Conservation (phyloP, 2,797 vertebrate species). For the Australoheros facetus region DNA sequence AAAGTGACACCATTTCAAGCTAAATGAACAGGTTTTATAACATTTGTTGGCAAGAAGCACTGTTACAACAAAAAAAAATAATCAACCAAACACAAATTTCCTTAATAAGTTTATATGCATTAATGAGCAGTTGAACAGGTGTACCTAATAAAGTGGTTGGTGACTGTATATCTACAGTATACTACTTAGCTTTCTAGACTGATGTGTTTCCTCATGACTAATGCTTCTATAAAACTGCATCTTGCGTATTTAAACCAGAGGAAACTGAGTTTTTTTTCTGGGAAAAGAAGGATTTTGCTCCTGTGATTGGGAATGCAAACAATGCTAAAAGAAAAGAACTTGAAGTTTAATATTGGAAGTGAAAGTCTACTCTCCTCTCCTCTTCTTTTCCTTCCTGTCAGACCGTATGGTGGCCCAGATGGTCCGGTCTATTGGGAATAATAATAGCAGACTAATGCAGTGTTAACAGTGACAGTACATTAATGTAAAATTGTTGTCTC, state of each 20-base stretch:
- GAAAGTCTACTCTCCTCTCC: slow-evolving; percentile 13
- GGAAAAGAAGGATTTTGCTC: neutral
- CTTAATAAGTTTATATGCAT: neutral
- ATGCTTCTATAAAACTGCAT: neutral
- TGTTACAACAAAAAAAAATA: no score
- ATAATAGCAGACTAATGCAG: slow-evolving; percentile 69
- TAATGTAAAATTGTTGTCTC: slow-evolving; percentile 67
- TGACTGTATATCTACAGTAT: neutral
- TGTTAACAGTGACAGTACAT: slow-evolving; percentile 74
- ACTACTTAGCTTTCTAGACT: neutral
- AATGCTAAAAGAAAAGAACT: neutral
- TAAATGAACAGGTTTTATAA: no score
- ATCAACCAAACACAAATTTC: no score
- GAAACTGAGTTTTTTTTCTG: neutral
- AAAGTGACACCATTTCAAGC: no score
- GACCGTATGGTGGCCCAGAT: slow-evolving; percentile 74
- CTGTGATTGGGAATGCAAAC: neutral
- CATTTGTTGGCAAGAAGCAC: no score
- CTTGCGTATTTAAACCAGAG: neutral
- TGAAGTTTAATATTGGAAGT: neutral
- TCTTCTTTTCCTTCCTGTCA: slow-evolving; percentile 31
- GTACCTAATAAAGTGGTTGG: neutral
- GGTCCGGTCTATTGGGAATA: slow-evolving; percentile 63
- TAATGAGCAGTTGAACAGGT: neutral
- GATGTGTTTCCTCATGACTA: neutral